Conservation (phyloP, 2,797 vertebrate genomes). For the Poecilia velifera region DNA sequence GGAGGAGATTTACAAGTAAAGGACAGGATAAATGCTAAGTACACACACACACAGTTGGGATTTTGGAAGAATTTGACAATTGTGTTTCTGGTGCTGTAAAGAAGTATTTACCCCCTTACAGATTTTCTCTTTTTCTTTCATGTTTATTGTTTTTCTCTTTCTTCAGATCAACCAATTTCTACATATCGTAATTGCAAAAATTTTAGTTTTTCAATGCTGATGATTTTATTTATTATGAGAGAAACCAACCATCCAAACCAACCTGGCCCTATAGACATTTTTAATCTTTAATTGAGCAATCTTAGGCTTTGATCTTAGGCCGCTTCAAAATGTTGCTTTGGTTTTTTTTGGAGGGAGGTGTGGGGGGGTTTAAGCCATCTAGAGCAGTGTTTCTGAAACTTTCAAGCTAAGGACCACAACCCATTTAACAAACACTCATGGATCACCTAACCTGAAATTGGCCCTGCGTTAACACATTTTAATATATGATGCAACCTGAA, state of each 20-base stretch:
- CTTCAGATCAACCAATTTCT: background rate
- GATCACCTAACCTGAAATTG: too few species aligned
- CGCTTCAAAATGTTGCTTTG: background rate
- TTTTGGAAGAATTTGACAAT: background rate
- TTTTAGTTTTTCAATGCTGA: background rate
- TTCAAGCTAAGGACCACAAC: too few species aligned
- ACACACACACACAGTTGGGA: slow-evolving; percentile 34
- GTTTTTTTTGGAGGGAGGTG: too few species aligned
- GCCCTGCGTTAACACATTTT: too few species aligned
- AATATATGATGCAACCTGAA: too few species aligned
- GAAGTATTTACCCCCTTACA: too few species aligned
- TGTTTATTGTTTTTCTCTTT: too few species aligned
- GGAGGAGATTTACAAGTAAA: slow-evolving; percentile 37
- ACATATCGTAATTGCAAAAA: background rate
- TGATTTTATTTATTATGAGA: background rate
- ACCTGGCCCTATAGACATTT: background rate
- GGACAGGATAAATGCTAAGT: slow-evolving; percentile 42
- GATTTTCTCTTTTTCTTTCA: too few species aligned
- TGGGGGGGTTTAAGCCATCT: too few species aligned
- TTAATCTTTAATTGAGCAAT: background rate
- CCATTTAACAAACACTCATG: too few species aligned
- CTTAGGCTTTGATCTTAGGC: background rate
- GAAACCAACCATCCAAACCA: background rate
- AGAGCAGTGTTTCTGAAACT: too few species aligned
- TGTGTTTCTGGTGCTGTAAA: background rate